Evolutionary conservation across 92 coral and sea anemone species (phyloP).

Genomic region (Nematostella vectensis): DNA sequence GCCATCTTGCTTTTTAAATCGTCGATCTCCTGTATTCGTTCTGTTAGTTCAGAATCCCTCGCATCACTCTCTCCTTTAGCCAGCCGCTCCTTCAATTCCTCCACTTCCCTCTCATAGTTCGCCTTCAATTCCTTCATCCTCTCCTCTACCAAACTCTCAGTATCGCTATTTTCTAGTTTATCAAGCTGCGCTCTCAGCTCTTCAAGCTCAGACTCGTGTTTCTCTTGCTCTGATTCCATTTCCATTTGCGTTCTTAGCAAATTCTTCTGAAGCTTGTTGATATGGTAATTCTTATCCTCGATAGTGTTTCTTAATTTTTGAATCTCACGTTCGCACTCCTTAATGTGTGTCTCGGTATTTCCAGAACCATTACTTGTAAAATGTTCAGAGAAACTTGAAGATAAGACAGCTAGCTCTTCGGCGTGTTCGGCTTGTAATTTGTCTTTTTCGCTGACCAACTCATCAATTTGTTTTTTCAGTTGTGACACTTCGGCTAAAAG

Average conservation of each 20-base stretch:
- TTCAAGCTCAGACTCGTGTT: constrained; percentile 69
- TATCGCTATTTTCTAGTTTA: constrained; percentile 30
- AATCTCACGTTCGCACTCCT: constrained; percentile 54
- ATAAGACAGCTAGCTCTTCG: constrained; percentile 63
- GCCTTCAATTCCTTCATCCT: constrained; percentile 36
- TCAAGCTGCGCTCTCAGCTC: constrained; percentile 49
- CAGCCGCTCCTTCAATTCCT: constrained; percentile 44
- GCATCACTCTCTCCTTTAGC: constrained; percentile 33
- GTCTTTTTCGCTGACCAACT: constrained; percentile 48
- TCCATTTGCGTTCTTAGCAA: constrained; percentile 70
- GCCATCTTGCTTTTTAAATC: constrained; percentile 45
- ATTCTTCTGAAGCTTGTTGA: constrained; percentile 64
- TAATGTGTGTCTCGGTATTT: constrained; percentile 15
- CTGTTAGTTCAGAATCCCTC: constrained; percentile 22
- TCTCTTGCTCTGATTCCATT: constrained; percentile 68
- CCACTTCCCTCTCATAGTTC: constrained; percentile 59
- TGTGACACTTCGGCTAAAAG: constrained; percentile 28
- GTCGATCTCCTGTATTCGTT: constrained; percentile 27
- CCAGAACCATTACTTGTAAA: constrained; percentile 29
- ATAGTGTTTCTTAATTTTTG: constrained; percentile 56
- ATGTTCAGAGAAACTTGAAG: constrained; percentile 66
- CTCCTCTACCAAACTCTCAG: constrained; percentile 36
- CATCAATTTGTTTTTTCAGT: constrained; percentile 42
- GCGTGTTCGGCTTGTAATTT: constrained; percentile 58
- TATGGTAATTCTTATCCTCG: constrained; percentile 74